These are phyloP conservation scores for Styela plicata DNA, from an alignment of 23 tunicate genomes.

Conservation along the genomic window DNA sequence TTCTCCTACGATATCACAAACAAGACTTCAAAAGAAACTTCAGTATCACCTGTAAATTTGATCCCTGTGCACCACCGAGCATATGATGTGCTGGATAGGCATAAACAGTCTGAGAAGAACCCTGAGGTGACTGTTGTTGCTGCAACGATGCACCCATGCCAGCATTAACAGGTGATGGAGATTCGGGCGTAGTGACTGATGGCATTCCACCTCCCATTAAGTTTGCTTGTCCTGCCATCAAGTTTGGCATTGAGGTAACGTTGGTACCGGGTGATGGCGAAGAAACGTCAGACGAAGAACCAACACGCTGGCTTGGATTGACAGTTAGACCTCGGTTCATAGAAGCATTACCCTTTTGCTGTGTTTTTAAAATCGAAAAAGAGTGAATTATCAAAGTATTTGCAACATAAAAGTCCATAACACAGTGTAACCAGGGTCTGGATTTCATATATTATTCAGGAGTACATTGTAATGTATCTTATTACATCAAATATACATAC, in stretches of 20 bases:
- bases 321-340: constrained; percentile 6
- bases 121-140: constrained; percentile 25
- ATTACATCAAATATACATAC: too few relatives aligned
- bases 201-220: constrained; percentile 15
- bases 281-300: constrained; percentile 11
- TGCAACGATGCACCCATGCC: constrained; percentile 1
- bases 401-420: too few relatives aligned
- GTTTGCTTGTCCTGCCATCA: background rate
- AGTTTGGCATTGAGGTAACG: background rate
- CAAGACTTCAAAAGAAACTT: too few relatives aligned
- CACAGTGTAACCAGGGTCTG: too few relatives aligned
- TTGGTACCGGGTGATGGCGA: constrained; percentile 7
- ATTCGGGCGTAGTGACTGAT: background rate
- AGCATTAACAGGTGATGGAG: constrained; percentile 28
- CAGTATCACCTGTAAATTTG: constrained; percentile 27
- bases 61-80: constrained; percentile 13
- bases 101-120: constrained; percentile 22
- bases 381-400: too few relatives aligned
- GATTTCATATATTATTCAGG: too few relatives aligned
- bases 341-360: constrained; percentile 1
- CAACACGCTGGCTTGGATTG: constrained; percentile 5
- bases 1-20: too few relatives aligned
- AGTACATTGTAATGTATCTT: too few relatives aligned
- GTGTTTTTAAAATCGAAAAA: too few relatives aligned
- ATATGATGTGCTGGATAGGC: constrained; percentile 27